Percentiles rank a stretch among this genome's conserved stretches.
These are phyloP conservation scores for Yponomeuta malinellus DNA, from an alignment of 2,888 invertebrate genomes.

Conservation along the genomic window DNA sequence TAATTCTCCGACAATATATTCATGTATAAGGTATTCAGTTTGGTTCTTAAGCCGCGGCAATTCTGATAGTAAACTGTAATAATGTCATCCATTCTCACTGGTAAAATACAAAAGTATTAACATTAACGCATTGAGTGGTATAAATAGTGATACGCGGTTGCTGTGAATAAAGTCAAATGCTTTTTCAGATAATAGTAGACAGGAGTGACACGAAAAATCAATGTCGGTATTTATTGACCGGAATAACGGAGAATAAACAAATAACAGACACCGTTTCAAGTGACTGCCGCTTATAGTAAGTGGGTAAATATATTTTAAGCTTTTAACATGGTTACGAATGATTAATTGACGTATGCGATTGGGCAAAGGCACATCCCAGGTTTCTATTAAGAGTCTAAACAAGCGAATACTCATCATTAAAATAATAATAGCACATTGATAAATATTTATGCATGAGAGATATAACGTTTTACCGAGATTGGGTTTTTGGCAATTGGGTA, in stretches of 20 bases:
- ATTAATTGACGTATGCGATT: too few species aligned
- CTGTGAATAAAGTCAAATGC: too few species aligned
- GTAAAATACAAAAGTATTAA: neutral
- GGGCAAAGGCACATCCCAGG: too few species aligned
- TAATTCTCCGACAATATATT: constrained; percentile 17
- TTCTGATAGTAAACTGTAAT: constrained; percentile 20
- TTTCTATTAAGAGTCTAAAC: too few species aligned
- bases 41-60: constrained; percentile 18
- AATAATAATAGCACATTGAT: neutral
- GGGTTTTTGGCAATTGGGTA: too few species aligned
- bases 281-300: neutral
- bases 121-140: neutral
- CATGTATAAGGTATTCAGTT: constrained; percentile 17
- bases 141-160: neutral
- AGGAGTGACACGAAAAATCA: too few species aligned
- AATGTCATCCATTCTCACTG: constrained; percentile 14
- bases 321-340: too few species aligned
- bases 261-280: neutral
- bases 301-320: too few species aligned
- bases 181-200: too few species aligned
- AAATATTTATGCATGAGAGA: neutral
- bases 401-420: neutral
- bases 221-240: neutral
- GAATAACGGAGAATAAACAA: neutral
- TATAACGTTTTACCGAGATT: neutral